phyloP scores from a whole-genome alignment of 2,113 vertebrate genomes.

The Ellobius talpinus region DNA sequence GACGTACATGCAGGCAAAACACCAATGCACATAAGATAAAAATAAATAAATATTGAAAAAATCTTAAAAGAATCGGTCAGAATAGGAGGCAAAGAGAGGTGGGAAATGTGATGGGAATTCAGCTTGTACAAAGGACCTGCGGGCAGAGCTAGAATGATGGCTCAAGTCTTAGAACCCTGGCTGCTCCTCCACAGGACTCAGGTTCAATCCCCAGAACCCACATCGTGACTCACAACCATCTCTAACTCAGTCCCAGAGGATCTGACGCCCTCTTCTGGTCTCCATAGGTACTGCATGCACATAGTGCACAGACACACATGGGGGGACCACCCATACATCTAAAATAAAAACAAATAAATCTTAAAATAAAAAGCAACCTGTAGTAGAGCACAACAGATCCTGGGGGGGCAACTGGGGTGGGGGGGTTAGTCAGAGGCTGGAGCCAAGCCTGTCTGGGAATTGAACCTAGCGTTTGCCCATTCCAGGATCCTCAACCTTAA shows the following conservation, averaged over 20 bases:
- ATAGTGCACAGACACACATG: neutral
- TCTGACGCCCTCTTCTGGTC: neutral
- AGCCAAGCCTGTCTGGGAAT: neutral
- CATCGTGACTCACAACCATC: neutral
- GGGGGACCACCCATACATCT: neutral
- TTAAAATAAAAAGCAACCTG: neutral
- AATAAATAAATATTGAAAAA: neutral
- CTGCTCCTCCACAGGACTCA: neutral
- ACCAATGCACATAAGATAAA: neutral
- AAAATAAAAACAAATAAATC: neutral
- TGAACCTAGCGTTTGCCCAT: neutral
- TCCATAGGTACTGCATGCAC: neutral
- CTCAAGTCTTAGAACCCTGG: neutral
- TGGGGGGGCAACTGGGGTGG: neutral
- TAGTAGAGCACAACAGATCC: neutral
- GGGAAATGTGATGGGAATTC: neutral
- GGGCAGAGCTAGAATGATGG: neutral
- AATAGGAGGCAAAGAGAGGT: neutral
- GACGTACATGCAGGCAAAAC: neutral
- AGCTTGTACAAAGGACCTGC: neutral
- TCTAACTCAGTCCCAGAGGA: neutral
- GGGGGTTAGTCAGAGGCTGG: neutral
- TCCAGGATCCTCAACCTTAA: neutral
- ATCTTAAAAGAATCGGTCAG: neutral
- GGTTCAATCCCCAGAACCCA: neutral